phyloP scores from a whole-genome alignment of 2,888 invertebrate genomes.

The Rhimphoctona megacephalus region DNA sequence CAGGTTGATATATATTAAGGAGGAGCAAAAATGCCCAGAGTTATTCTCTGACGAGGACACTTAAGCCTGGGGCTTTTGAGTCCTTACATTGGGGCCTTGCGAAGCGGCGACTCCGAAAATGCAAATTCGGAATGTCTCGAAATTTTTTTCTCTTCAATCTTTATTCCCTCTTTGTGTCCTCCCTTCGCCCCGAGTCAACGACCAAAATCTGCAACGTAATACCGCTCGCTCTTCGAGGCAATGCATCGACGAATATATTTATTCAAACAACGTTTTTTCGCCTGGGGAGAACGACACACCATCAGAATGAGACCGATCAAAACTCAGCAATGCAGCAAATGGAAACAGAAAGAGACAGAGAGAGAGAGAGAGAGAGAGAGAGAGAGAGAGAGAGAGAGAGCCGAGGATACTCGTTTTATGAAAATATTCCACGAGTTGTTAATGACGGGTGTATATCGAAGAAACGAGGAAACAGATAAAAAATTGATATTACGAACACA shows the following conservation, averaged over 20 bases:
- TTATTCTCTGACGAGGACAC: conserved; percentile 19
- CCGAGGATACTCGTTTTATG: conserved; percentile 52
- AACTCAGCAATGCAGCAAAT: conserved; percentile 37
- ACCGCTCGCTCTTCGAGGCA: conserved; percentile 25
- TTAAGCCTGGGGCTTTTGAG: conserved; percentile 18
- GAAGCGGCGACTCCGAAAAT: conserved; percentile 69
- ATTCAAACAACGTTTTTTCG: conserved; percentile 52
- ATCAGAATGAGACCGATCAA: conserved; percentile 31
- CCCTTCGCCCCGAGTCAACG: conserved; percentile 24
- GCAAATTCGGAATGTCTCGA: conserved; percentile 76
- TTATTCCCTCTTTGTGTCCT: conserved; percentile 34
- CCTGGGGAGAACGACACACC: conserved; percentile 35
- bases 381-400: neutral
- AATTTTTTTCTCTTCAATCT: conserved; percentile 58
- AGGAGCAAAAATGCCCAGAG: conserved; percentile 18
- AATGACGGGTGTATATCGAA: conserved; percentile 21
- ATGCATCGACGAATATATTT: conserved; percentile 40
- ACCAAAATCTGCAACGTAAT: conserved; percentile 37
- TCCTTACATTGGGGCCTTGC: conserved; percentile 71
- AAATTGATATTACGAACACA: conserved; percentile 27
- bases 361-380: too few species aligned
- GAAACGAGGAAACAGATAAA: conserved; percentile 11
- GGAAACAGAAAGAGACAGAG: conserved; percentile 19
- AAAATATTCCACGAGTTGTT: conserved; percentile 44
- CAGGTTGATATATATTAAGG: conserved; percentile 28